A percentile compares a stretch with the other conserved stretches of the same genome.
These are phyloP conservation scores for Scaptomyza cyrtandrae DNA, from an alignment of 2,888 invertebrate species.

Conservation along the genomic window DNA sequence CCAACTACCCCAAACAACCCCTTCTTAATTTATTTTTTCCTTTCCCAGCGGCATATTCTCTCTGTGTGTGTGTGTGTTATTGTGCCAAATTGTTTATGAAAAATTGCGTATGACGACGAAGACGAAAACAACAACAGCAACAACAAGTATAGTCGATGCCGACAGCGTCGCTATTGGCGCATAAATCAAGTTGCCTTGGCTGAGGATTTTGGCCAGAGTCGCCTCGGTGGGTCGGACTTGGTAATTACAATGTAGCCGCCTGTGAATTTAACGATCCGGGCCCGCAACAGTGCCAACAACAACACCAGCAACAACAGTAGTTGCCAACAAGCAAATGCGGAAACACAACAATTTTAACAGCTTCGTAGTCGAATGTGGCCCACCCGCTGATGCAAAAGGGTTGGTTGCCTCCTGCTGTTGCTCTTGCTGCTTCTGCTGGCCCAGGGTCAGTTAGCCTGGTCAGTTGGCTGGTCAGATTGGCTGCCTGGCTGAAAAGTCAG, in stretches of 20 bases:
- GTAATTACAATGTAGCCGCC: conserved; percentile 81
- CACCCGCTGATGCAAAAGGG: conserved; percentile 31
- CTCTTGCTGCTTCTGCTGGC: conserved; percentile 10
- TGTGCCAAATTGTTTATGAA: conserved; percentile 81
- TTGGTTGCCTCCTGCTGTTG: conserved; percentile 19
- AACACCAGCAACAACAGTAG: conserved; percentile 18
- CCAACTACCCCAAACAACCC: neutral
- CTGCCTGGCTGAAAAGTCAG: conserved; percentile 30
- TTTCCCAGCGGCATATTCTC: conserved; percentile 35
- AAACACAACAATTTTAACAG: conserved; percentile 65
- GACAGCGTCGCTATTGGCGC: conserved; percentile 65
- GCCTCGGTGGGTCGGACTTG: conserved; percentile 58
- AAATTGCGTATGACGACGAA: conserved; percentile 77
- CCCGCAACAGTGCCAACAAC: conserved; percentile 42
- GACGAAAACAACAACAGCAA: conserved; percentile 20
- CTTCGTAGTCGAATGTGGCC: conserved; percentile 4
- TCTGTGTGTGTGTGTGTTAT: conserved; percentile 52
- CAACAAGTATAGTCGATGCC: conserved; percentile 26
- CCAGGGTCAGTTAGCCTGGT: conserved; percentile 54
- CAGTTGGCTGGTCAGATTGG: conserved; percentile 37
- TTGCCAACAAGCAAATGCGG: conserved; percentile 67
- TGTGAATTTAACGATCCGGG: conserved; percentile 78
- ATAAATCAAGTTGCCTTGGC: conserved; percentile 77
- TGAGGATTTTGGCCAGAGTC: conserved; percentile 71
- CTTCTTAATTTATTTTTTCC: neutral